Conservation (phyloP, 2,113 vertebrate genomes). For the Hippocampus barbouri region DNA sequence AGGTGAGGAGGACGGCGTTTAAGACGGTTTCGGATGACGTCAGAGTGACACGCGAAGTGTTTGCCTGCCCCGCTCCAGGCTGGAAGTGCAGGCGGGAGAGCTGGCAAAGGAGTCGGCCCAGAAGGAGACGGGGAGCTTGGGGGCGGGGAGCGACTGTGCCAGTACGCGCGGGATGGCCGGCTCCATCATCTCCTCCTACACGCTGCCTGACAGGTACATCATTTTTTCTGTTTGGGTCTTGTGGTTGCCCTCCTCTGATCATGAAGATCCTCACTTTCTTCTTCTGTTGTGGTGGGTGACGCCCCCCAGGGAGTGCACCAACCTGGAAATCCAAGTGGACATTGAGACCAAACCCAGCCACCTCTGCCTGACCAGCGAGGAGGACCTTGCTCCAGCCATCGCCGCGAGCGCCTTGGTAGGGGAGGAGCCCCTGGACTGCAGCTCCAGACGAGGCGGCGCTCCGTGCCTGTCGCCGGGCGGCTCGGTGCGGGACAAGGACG, state of each 20-base stretch:
- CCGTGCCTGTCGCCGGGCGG: conserved; percentile 65
- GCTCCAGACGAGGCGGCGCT: conserved; percentile 66
- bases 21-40: too few species aligned
- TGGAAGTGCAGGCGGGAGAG: conserved; percentile 89
- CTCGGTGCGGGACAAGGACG: conserved; percentile 65
- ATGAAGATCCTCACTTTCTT: not conserved
- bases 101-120: conserved; percentile 86
- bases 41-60: not conserved
- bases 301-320: conserved; percentile 86
- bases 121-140: conserved; percentile 91
- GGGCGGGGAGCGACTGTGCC: conserved; percentile 91
- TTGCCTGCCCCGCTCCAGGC: conserved; percentile 59
- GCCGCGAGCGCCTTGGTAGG: conserved; percentile 43
- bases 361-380: conserved; percentile 90
- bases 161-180: conserved; percentile 98
- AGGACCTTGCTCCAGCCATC: conserved; percentile 85
- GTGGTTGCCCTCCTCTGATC: too few species aligned
- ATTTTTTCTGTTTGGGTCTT: too few species aligned
- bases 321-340: conserved; percentile 99
- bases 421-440: conserved; percentile 78
- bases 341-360: conserved; percentile 97
- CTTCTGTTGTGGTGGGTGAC: not conserved
- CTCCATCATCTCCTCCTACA: conserved; percentile 97
- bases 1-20: conserved; percentile 71
- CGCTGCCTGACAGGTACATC: conserved; percentile 90